Evolutionary conservation across 2,888 invertebrate genomes (phyloP), one percentile per base, ranked within the genome.

Genomic region (Trimorus sp.): DNA sequence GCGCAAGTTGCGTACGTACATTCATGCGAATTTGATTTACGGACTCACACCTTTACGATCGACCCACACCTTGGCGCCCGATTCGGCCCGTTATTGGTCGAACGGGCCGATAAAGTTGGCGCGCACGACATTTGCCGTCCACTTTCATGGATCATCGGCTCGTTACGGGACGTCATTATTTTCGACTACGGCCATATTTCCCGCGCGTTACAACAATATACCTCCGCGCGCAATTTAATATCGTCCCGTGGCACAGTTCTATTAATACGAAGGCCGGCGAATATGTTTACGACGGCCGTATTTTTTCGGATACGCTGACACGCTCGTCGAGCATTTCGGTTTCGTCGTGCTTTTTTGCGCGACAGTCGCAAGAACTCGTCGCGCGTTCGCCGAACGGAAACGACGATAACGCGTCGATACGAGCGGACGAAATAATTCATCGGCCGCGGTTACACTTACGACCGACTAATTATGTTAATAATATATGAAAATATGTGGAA

Each of bases 21-120:
- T 85, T 86, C 84, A 82, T 82, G 84, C 80, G 79, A 85, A 82
- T 88, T 86, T 87, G 88, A 88, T 87, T 87, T 87, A 87, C 84
- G 70, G 84, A 83, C 85, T 86, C 84, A 80, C 84, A 85, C 86
- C 85, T 86, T 86, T 86, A 85, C 86, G 87, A 87, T 85, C 87
- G 78, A 83, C 80, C 86, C 83, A 79, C 85, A 84, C 84, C 76
- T 80, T 79, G 69, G 79, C 70, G 69, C 69, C 65, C 69, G 80
- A 79, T 78, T 71, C 79, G 58, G 70, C 73, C 75, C 68, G 74
- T 79, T 77, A 78, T 76, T 68, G 75, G 81, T 74, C 71, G 76
- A 40, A 38, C 68, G 63, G 71, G 62, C 62, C 79, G 78, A 83
- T 79, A 79, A 83, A 79, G 51, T 83, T 83, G 66, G 76, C 70